Evolutionary conservation across 2,113 vertebrate genomes (phyloP).

Genomic region (Phaethon lepturus): DNA sequence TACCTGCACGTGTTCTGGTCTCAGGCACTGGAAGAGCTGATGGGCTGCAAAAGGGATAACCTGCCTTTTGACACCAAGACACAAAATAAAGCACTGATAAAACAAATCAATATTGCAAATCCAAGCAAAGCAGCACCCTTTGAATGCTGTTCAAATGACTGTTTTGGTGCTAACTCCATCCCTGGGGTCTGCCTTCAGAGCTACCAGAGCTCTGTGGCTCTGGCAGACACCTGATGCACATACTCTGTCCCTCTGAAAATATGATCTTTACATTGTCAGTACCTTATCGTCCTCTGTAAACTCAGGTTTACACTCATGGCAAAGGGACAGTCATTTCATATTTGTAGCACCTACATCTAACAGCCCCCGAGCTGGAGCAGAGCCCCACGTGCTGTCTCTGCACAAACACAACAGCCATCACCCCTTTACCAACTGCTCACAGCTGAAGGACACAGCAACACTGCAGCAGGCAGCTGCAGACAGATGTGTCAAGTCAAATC

Average conservation of each 20-base stretch:
- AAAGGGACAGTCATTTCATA: too few relatives aligned
- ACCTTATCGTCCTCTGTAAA: not conserved
- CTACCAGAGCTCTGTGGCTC: not conserved
- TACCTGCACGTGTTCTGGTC: not conserved
- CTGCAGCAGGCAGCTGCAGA: too few relatives aligned
- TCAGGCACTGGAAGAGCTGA: not conserved
- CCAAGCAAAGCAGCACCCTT: not conserved
- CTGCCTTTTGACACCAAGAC: not conserved
- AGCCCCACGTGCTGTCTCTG: too few relatives aligned
- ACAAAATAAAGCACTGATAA: not conserved
- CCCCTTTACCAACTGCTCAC: too few relatives aligned
- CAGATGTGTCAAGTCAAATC: too few relatives aligned
- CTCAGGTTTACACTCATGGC: too few relatives aligned
- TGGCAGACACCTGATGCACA: not conserved
- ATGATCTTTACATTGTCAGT: not conserved
- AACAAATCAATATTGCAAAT: not conserved
- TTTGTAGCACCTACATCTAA: too few relatives aligned
- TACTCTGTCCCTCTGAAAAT: not conserved
- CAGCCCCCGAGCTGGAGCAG: too few relatives aligned
- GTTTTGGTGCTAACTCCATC: not conserved
- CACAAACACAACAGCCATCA: too few relatives aligned
- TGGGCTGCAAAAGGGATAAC: not conserved
- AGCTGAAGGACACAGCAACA: too few relatives aligned
- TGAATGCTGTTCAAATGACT: not conserved
- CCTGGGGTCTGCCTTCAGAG: not conserved